These are phyloP conservation scores for Drosophila bifasciata DNA, from an alignment of 1,140 invertebrate genomes.

Conservation along the genomic window DNA sequence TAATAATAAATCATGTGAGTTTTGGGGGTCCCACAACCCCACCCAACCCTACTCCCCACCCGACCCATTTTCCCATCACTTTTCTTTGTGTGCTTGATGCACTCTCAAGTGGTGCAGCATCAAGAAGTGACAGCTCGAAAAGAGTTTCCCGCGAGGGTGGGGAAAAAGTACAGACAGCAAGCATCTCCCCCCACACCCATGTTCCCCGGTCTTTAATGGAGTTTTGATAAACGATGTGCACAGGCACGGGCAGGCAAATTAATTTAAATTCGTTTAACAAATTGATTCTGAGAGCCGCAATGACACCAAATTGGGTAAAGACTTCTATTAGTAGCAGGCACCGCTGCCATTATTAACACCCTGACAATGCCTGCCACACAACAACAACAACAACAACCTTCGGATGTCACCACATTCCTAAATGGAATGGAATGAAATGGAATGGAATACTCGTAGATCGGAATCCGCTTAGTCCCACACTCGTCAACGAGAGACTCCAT, in stretches of 20 bases:
- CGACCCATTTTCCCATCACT: slow-evolving; percentile 18
- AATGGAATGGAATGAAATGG: slow-evolving; percentile 40
- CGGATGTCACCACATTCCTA: slow-evolving; percentile 31
- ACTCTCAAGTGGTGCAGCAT: slow-evolving; percentile 47
- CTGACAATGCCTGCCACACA: not conserved
- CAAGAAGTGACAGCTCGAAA: slow-evolving; percentile 40
- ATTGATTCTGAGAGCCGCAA: slow-evolving; percentile 49
- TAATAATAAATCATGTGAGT: slow-evolving; percentile 54
- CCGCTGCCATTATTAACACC: slow-evolving; percentile 50
- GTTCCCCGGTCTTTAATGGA: slow-evolving; percentile 15
- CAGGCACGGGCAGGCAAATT: slow-evolving; percentile 49
- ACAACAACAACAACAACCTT: slow-evolving; percentile 58
- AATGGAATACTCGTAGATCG: no score
- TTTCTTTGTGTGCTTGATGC: slow-evolving; percentile 24
- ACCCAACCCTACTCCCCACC: no score
- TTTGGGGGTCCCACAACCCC: slow-evolving; percentile 12
- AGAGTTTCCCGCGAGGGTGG: slow-evolving; percentile 1
- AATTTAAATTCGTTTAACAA: slow-evolving; percentile 70
- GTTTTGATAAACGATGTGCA: slow-evolving; percentile 58
- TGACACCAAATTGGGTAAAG: slow-evolving; percentile 52
- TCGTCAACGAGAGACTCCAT: slow-evolving; percentile 2
- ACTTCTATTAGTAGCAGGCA: slow-evolving; percentile 42
- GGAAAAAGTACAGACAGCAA: slow-evolving; percentile 1
- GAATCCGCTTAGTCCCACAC: slow-evolving; percentile 63
- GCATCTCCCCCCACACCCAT: not conserved